Base-by-base conservation (phyloP, 2,113 vertebrate species). In the Arothron firmamentum region DNA sequence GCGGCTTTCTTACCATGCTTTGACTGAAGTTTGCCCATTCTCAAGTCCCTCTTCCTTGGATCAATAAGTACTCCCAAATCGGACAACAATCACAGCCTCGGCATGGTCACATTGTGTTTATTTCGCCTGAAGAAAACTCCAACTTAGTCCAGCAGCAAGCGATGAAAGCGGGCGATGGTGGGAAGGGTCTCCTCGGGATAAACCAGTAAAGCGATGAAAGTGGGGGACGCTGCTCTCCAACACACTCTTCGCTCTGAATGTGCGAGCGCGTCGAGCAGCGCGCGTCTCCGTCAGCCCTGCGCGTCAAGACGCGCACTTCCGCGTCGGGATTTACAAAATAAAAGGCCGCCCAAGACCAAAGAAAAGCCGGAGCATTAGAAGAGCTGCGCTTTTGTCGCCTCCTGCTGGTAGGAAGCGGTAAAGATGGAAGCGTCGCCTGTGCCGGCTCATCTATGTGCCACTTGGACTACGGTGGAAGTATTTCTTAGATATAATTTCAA, bases 21-120 rank as follows among this genome's bases (percentile, higher is more conserved):
- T 12, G 91, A 92, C 62, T 91, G 90, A 74, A 89, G 84, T 90
- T 92, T 92, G 15, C 91, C 91, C 91, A 92, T 92, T 65, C 45
- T 81, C 49, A 43, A 25, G 67, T 52, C 52, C 55, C 56, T 66
- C 62, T 75, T 78, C 67, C 65, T 56, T 25, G 52, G 51, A 74
- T 84, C 76, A 60, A 58, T 77, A 51, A 75, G 50, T 77, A 66
- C 67, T 79, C 67, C 71, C 45, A 81, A 80, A 84, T 73, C 81
- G 86, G 70, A 78, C 61, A 43, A 43, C 70, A 72, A 72, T 62
- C 54, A 65, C 67, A 58, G 62, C 60, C 23, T 77, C 71, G 71
- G 72, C 77, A 75, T 60, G 71, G 78, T 88, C 84, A 88, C 89
- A 89, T 90, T 81, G 79, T 87, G 76, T 81, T 73, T 65, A 58